Percentiles rank a stretch among this genome's conserved stretches.
These are phyloP conservation scores for Nephila pilipes DNA, from an alignment of 1,140 invertebrate species.

Conservation along the genomic window DNA sequence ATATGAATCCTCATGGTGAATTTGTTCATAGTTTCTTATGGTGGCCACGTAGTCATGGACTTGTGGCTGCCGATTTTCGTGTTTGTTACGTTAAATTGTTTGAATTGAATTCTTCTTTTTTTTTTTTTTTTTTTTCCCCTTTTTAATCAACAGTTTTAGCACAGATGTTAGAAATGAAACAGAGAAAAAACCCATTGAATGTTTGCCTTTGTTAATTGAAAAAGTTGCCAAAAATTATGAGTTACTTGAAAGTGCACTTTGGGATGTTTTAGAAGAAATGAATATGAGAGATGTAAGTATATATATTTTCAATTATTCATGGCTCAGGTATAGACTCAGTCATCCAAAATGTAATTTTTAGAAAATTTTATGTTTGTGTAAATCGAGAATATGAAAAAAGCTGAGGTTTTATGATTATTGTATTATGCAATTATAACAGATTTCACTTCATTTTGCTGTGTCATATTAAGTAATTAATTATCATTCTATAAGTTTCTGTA, in stretches of 20 bases:
- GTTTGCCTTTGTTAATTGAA: slow-evolving; percentile 84
- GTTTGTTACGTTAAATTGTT: too few species aligned
- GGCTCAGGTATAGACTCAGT: neutral
- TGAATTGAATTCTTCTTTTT: neutral
- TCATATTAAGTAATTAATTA: too few species aligned
- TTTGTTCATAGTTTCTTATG: too few species aligned
- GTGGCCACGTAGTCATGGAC: too few species aligned
- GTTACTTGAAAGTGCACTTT: slow-evolving; percentile 81
- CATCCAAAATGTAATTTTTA: neutral
- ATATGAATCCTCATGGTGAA: too few species aligned
- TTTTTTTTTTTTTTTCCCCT: neutral
- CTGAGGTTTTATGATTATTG: too few species aligned
- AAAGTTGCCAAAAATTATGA: slow-evolving; percentile 81
- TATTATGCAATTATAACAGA: too few species aligned
- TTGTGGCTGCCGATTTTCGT: too few species aligned
- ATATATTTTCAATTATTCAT: neutral
- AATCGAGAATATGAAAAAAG: too few species aligned
- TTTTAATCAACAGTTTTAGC: slow-evolving; percentile 30
- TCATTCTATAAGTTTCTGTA: too few species aligned
- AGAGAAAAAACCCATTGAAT: slow-evolving; percentile 79
- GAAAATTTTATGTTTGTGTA: too few species aligned
- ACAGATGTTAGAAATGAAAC: slow-evolving; percentile 8
- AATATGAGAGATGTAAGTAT: slow-evolving; percentile 83
- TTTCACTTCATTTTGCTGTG: too few species aligned
- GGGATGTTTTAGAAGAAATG: slow-evolving; percentile 81